A percentile compares a stretch with the other conserved stretches of the same genome.
Conservation (phyloP, 2,113 vertebrate genomes). For the Protomyctophum bolini region DNA sequence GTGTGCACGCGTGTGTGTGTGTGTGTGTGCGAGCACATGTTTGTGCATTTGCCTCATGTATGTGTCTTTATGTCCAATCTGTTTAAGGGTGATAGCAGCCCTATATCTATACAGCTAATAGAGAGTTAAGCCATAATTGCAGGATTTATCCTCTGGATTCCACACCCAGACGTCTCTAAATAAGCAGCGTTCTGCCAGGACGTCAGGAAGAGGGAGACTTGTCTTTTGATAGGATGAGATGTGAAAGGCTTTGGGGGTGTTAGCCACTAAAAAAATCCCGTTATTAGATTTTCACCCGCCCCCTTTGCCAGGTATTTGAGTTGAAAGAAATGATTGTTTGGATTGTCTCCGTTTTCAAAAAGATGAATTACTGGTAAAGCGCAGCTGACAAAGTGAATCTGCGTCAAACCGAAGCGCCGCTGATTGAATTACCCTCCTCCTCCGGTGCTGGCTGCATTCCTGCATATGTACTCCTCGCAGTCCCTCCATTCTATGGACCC, state of each 20-base stretch:
- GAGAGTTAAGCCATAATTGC: slow-evolving; percentile 35
- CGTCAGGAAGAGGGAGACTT: slow-evolving; percentile 28
- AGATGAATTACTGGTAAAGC: slow-evolving; percentile 74
- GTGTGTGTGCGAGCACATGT: slow-evolving; percentile 8
- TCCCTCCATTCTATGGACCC: slow-evolving; percentile 26
- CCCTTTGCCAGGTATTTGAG: slow-evolving; percentile 62
- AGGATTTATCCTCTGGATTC: slow-evolving; percentile 31
- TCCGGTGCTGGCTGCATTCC: slow-evolving; percentile 53
- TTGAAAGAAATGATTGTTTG: slow-evolving; percentile 73
- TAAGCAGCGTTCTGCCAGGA: slow-evolving; percentile 25
- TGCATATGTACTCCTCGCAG: slow-evolving; percentile 51
- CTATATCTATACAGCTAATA: slow-evolving; percentile 37
- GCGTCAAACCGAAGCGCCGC: slow-evolving; percentile 63
- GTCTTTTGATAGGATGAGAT: slow-evolving; percentile 41
- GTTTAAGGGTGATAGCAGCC: slow-evolving; percentile 35
- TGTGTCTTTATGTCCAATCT: slow-evolving; percentile 1
- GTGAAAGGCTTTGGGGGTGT: slow-evolving; percentile 35
- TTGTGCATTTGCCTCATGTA: slow-evolving; percentile 1
- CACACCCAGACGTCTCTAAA: slow-evolving; percentile 19
- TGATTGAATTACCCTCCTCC: slow-evolving; percentile 74
- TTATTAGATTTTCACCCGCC: slow-evolving; percentile 64
- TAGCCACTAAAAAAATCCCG: slow-evolving; percentile 66
- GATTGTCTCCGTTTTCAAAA: slow-evolving; percentile 73
- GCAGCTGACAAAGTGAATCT: slow-evolving; percentile 75
- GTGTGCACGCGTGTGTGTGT: slow-evolving; percentile 12